A percentile compares a stretch with the other conserved stretches of the same genome.
phyloP scores from a whole-genome alignment of 2,888 invertebrate genomes.

The Apotomis capreana region DNA sequence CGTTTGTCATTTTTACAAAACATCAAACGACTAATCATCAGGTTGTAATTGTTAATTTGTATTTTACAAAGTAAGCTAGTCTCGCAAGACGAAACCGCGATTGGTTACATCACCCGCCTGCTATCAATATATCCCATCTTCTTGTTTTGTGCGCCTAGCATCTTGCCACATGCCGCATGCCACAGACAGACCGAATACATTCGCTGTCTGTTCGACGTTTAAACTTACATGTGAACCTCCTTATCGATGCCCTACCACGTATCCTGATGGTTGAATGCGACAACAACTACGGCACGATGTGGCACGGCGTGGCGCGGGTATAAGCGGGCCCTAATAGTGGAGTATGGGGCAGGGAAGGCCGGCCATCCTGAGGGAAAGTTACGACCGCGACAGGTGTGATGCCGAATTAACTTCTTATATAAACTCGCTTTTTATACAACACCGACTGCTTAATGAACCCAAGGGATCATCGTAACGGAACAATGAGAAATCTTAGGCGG shows the following conservation, averaged over 20 bases:
- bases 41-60: conserved; percentile 2
- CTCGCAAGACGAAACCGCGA: background rate
- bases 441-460: conserved; percentile 75
- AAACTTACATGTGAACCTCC: background rate
- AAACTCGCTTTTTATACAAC: conserved; percentile 78
- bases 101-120: background rate
- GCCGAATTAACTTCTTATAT: conserved; percentile 81
- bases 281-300: background rate
- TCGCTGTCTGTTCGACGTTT: too few species aligned
- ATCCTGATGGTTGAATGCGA: background rate
- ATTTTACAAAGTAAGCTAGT: background rate
- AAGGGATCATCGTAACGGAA: conserved; percentile 74
- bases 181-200: background rate
- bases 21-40: conserved; percentile 10
- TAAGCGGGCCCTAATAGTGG: conserved; percentile 59
- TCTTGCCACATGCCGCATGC: conserved; percentile 13
- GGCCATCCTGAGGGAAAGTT: conserved; percentile 76
- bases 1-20: conserved; percentile 26
- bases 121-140: background rate
- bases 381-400: conserved; percentile 82
- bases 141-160: background rate
- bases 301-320: conserved; percentile 16
- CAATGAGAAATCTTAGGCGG: conserved; percentile 60
- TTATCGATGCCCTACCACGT: background rate
- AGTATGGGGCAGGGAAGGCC: conserved; percentile 64